Conservation (phyloP, 1,140 invertebrate genomes). For the Protaetia brevitarsis region DNA sequence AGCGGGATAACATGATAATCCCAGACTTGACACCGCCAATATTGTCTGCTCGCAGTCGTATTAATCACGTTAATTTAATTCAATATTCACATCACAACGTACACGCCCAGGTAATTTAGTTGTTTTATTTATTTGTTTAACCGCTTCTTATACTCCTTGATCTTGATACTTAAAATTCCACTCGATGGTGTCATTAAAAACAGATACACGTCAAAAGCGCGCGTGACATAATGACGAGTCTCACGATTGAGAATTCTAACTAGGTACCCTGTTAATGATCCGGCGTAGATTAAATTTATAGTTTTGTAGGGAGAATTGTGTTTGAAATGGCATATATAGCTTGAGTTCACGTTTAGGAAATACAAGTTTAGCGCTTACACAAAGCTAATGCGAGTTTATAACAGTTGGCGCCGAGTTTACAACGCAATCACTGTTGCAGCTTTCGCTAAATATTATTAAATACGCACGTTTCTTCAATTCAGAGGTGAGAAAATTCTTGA, state of each 20-base stretch:
- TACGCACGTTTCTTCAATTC: too few relatives aligned
- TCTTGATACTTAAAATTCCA: neutral
- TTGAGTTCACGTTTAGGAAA: too few relatives aligned
- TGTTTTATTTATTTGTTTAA: conserved; percentile 3
- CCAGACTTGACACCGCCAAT: conserved; percentile 30
- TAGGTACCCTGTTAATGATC: too few relatives aligned
- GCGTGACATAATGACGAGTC: neutral
- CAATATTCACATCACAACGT: conserved; percentile 10
- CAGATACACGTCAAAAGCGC: neutral
- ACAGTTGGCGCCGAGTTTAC: too few relatives aligned
- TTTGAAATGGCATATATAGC: too few relatives aligned
- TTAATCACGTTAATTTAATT: conserved; percentile 28
- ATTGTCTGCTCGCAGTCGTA: conserved; percentile 23
- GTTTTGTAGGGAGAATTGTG: too few relatives aligned
- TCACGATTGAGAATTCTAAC: neutral
- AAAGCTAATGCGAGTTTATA: too few relatives aligned
- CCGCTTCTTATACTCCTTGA: neutral
- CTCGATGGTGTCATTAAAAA: neutral
- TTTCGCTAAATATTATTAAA: too few relatives aligned
- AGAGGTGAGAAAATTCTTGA: too few relatives aligned
- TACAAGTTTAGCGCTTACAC: too few relatives aligned
- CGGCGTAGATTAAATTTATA: too few relatives aligned
- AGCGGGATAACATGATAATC: conserved; percentile 38
- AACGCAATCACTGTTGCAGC: too few relatives aligned
- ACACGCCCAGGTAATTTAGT: conserved; percentile 10